Evolutionary conservation across 2,797 vertebrate genomes (phyloP), one percentile per base, ranked within the genome.

Genomic region (Varecia variegata): DNA sequence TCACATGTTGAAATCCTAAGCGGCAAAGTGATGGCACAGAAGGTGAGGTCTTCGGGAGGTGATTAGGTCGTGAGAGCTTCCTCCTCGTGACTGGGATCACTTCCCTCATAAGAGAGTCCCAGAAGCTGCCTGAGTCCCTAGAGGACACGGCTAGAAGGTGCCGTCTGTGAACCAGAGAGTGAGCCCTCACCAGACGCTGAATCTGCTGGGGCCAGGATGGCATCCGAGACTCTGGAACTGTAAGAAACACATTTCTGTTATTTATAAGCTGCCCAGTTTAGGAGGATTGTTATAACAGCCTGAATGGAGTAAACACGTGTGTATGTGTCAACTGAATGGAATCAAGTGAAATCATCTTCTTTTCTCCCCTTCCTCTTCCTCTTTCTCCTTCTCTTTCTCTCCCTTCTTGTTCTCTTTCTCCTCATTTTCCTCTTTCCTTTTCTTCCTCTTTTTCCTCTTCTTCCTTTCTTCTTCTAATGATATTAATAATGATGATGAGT

Each of bases 51-150:
- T 60, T 23, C 14, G 62, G 8, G 50, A 40, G 35, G 27, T 27
- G 6, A 20, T 23, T 47, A 35, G 40, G n/a, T 40, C 15, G 0
- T 1, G 8, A 52, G 8, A 14, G 0, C 7, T 5, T 79, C 20
- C 18, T 12, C 6, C 11, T 88, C 4, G n/a, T 50, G 73, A 43
- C 74, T 30, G 38, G 11, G n/a, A 43, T 27, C 1, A 23, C 7
- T 17, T 25, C 1, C 14, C 21, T 84, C 13, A 30, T 20, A 7
- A 4, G 15, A 60, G 23, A 67, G 25, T 5, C 7, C 45, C 13
- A 3, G 50, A 50, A 18, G 38, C 7, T 30, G 5, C 35, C 45
- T 27, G n/a, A 21, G 2, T 47, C 40, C 45, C 20, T n/a, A 45
- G 9, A 74, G 11, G 11, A 18, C n/a, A 2, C 14, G 10, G 20